These are phyloP conservation scores for Aplidium turbinatum DNA, from an alignment of 23 tunicate species.

Conservation along the genomic window DNA sequence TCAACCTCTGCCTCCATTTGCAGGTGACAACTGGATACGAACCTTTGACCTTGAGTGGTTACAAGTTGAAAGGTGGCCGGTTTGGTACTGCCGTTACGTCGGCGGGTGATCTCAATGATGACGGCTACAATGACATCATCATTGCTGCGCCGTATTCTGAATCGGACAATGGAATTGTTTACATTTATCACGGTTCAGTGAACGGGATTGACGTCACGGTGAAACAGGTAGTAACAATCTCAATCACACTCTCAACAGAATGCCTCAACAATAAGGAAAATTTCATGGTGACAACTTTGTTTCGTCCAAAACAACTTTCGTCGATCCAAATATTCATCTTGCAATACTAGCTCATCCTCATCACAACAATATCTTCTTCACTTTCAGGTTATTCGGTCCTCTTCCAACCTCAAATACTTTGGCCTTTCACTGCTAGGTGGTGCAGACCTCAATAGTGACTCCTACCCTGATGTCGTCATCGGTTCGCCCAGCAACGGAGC, in stretches of 20 bases:
- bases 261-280: no score
- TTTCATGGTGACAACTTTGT: no score
- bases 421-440: conserved; percentile 46
- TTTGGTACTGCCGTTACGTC: conserved; percentile 40
- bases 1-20: no score
- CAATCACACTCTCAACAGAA: no score
- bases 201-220: conserved; percentile 40
- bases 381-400: no score
- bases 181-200: conserved; percentile 21
- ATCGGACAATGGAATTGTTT: conserved; percentile 35
- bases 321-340: no score
- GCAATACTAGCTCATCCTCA: no score
- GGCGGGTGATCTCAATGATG: conserved; percentile 42
- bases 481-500: conserved; percentile 34
- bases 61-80: conserved; percentile 25
- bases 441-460: conserved; percentile 26
- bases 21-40: no score
- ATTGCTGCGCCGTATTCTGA: conserved; percentile 40
- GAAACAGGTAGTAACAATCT: no score
- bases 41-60: conserved; percentile 19
- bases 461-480: conserved; percentile 37
- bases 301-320: no score
- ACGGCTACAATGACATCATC: conserved; percentile 39
- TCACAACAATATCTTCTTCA: no score
- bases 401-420: no score